Conservation (phyloP, 2,888 invertebrate species). For the Periphyllus acericola region DNA sequence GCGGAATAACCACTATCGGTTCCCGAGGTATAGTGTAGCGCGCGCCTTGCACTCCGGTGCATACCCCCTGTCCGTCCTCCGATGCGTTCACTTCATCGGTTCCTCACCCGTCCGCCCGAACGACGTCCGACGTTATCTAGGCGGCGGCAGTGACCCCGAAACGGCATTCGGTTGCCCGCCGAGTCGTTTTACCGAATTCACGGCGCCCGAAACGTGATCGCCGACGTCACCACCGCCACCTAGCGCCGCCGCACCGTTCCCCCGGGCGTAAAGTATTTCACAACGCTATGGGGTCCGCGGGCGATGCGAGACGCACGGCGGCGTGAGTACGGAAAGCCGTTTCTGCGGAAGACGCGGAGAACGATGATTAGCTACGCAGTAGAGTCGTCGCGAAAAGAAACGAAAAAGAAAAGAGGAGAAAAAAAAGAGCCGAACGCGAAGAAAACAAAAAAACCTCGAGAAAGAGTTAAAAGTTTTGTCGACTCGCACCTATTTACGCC, state of each 20-base stretch:
- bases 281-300: not conserved
- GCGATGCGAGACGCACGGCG: not conserved
- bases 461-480: constrained; percentile 21
- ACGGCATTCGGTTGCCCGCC: constrained; percentile 7
- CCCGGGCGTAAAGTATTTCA: not conserved
- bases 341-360: constrained; percentile 35
- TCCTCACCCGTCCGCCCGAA: not conserved
- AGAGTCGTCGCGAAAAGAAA: not conserved
- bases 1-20: not conserved
- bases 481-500: not conserved
- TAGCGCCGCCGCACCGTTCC: not conserved
- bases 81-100: too few relatives aligned
- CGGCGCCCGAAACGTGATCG: constrained; percentile 24
- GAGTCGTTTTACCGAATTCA: not conserved
- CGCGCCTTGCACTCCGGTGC: not conserved
- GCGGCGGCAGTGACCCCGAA: constrained; percentile 33
- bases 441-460: not conserved
- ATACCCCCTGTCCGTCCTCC: not conserved
- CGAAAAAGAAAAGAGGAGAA: not conserved
- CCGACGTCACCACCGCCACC: not conserved
- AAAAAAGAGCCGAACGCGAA: not conserved
- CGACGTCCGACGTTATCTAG: constrained; percentile 26
- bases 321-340: not conserved
- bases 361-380: not conserved
- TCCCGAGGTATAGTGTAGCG: not conserved